Evolutionary conservation across 2,113 vertebrate genomes (phyloP).

Genomic region (Serinus canaria): DNA sequence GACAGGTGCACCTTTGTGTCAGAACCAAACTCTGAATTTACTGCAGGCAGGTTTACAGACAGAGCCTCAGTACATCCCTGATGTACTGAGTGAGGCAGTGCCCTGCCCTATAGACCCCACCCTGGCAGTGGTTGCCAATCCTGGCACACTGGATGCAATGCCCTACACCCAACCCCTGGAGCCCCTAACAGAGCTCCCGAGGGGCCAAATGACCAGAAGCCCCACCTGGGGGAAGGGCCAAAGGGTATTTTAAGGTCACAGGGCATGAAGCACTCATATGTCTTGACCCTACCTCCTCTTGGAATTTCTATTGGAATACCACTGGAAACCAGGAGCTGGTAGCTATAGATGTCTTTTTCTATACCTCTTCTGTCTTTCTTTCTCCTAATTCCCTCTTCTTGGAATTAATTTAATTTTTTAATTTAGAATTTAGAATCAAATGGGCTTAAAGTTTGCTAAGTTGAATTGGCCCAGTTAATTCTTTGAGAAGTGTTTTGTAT

Average conservation of each 20-base stretch:
- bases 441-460: not conserved
- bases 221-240: not conserved
- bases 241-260: not conserved
- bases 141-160: not conserved
- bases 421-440: not conserved
- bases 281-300: not conserved
- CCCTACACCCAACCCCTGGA: not conserved
- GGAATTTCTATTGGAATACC: not conserved
- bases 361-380: not conserved
- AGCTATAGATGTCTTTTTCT: not conserved
- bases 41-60: not conserved
- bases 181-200: not conserved
- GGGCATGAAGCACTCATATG: not conserved
- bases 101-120: not conserved
- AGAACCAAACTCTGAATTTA: not conserved
- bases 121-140: not conserved
- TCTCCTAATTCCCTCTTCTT: not conserved
- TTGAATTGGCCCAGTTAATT: not conserved
- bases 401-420: not conserved
- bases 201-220: not conserved
- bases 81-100: not conserved
- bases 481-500: not conserved
- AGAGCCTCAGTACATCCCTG: accelerated
- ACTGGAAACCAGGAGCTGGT: not conserved
- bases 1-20: not conserved